Evolutionary conservation across 2,113 vertebrate genomes (phyloP), one percentile per base, ranked within the genome.

Genomic region (Atherinomorus stipes): DNA sequence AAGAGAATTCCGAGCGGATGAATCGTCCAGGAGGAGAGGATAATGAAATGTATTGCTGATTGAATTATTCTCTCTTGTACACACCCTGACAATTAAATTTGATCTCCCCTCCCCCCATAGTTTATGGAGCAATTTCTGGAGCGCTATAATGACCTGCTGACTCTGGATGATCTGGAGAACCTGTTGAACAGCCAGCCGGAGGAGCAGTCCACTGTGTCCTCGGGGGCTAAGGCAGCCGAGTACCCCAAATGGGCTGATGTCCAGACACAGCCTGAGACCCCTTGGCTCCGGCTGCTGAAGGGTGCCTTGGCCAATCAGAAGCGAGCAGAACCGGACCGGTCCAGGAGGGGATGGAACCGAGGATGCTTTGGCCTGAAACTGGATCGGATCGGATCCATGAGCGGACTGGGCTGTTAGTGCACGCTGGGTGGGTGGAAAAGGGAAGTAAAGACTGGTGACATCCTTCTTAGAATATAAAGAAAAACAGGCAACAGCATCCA

Each of bases 321-420:
- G 84, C 88, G 94, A 70, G 93, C 90, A 3, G 88, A 91, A 22
- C 82, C 93, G 0, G 93, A 94, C 49, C 81, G 94, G 40, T 90
- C 91, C 26, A 73, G 94, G 83, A 93, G 95, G 83, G 94, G 92
- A 3, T 81, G 93, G 93, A 89, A 94, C 76, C 83, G 93, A 15
- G 95, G 95, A 15, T 97, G 96, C 88, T 97, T 97, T 71, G 96
- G 95, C 42, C 87, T 96, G 64, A 97, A 96, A 89, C 86, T 97
- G 88, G 95, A 97, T 75, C 92, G 95, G 52, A 97, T 96, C 1
- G 95, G 95, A 34, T 93, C 95, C 51, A 94, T 96, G 93, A 97
- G 95, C 2, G 95, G 95, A 70, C 92, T 97, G 81, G 95, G 95
- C 26, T 97, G 95, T 88, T 96, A 95, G 91, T 90, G 49, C 63